These are phyloP conservation scores for Poecilia latipinna DNA, from an alignment of 2,113 vertebrate species.

Conservation along the genomic window DNA sequence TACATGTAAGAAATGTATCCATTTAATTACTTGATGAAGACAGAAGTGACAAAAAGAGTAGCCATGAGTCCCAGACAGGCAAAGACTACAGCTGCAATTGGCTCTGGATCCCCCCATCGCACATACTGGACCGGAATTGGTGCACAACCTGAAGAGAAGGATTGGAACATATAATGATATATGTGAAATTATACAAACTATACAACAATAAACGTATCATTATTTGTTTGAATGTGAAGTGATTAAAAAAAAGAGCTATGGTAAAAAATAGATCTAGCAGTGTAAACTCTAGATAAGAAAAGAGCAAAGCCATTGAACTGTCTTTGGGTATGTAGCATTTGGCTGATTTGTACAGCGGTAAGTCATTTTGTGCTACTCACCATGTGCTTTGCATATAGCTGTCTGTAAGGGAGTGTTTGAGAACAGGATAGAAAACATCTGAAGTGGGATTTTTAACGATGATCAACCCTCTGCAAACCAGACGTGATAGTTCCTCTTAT, in stretches of 20 bases:
- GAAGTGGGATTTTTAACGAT: conserved; percentile 3
- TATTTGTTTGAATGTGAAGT: background rate
- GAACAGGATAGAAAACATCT: background rate
- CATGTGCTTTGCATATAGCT: background rate
- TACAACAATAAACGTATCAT: background rate
- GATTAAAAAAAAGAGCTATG: too few relatives aligned
- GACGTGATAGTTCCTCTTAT: conserved; percentile 9
- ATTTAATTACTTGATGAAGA: conserved; percentile 86
- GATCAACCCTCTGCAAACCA: conserved; percentile 26
- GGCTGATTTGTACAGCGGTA: conserved; percentile 12
- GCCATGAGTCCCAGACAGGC: conserved; percentile 93
- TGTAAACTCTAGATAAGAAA: background rate
- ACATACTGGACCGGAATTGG: conserved; percentile 95
- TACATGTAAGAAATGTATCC: background rate
- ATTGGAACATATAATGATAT: background rate
- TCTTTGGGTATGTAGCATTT: conserved; percentile 6
- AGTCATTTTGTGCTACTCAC: conserved; percentile 2
- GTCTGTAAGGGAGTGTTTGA: background rate
- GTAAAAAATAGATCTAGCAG: too few relatives aligned
- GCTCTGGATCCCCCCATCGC: conserved; percentile 95
- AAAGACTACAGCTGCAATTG: conserved; percentile 96
- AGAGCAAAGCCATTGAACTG: background rate
- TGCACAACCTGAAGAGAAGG: conserved; percentile 86
- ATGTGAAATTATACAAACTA: background rate
- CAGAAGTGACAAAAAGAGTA: conserved; percentile 92